Percentiles rank a stretch among this genome's conserved stretches.
These are phyloP conservation scores for Ennomos erosarius DNA, from an alignment of 2,888 invertebrate species.

Conservation along the genomic window DNA sequence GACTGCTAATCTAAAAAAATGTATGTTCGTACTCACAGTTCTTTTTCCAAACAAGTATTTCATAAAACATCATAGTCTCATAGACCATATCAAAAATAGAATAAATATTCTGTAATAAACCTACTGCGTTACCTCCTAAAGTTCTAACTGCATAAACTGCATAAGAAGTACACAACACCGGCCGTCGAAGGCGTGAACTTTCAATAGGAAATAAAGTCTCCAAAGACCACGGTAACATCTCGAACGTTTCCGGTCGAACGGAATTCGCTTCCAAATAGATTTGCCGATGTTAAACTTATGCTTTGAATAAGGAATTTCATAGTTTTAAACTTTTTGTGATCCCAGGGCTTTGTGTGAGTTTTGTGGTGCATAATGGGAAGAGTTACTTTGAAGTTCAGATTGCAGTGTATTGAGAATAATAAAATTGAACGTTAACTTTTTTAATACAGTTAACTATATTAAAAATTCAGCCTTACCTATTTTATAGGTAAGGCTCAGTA, in stretches of 20 bases:
- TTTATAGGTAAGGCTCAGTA: too few species aligned
- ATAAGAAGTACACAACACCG: slow-evolving; percentile 23
- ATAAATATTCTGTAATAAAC: background rate
- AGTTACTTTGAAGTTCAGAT: background rate
- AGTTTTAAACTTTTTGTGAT: slow-evolving; percentile 5
- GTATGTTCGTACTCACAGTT: too few species aligned
- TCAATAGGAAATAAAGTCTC: slow-evolving; percentile 37
- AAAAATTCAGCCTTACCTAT: too few species aligned
- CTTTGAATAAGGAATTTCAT: slow-evolving; percentile 19
- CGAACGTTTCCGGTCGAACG: slow-evolving; percentile 24
- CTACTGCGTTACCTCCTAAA: slow-evolving; percentile 4
- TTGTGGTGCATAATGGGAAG: background rate
- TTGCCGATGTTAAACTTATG: slow-evolving; percentile 26
- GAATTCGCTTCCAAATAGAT: slow-evolving; percentile 35
- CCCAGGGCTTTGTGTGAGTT: slow-evolving; percentile 14
- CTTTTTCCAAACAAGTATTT: too few species aligned
- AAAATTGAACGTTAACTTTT: too few species aligned
- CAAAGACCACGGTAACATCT: slow-evolving; percentile 30
- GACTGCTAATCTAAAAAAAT: too few species aligned
- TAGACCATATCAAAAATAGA: background rate
- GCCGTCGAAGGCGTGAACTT: slow-evolving; percentile 33
- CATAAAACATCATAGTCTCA: too few species aligned
- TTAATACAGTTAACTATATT: too few species aligned
- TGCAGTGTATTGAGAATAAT: background rate
- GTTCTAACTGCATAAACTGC: slow-evolving; percentile 15